Conservation (phyloP, 2,888 invertebrate genomes). For the Teinopalpus imperialis region DNA sequence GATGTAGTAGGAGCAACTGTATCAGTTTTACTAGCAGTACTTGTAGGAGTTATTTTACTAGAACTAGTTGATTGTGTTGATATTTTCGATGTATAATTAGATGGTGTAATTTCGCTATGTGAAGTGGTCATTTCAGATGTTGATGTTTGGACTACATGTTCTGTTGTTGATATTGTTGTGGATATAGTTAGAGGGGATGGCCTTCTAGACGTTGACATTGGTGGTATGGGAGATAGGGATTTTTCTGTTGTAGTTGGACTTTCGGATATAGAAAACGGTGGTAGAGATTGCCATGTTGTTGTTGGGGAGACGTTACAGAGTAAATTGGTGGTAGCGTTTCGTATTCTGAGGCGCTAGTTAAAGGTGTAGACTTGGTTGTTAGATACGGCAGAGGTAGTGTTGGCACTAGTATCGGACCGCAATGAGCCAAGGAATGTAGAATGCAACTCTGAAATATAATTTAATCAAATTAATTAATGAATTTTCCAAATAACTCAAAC, state of each 20-base stretch:
- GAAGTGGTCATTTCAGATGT: no score
- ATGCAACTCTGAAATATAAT: conserved; percentile 34
- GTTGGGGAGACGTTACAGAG: background rate
- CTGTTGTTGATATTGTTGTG: conserved; percentile 1
- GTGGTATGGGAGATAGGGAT: background rate
- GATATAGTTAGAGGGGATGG: background rate
- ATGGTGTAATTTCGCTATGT: background rate
- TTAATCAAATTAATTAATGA: background rate
- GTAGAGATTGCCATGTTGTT: background rate
- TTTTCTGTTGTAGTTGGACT: conserved; percentile 3
- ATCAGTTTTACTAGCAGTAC: background rate
- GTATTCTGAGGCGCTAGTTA: background rate
- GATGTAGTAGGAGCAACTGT: background rate
- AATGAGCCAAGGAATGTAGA: conserved; percentile 27
- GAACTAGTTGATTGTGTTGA: conserved; percentile 3
- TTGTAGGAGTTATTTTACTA: background rate
- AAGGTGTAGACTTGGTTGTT: conserved; percentile 7
- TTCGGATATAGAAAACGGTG: conserved; percentile 6
- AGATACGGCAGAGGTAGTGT: conserved; percentile 6
- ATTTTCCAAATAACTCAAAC: background rate
- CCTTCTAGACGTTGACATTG: background rate
- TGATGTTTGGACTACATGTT: no score
- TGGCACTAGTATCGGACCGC: conserved; percentile 13
- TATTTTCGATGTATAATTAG: background rate
- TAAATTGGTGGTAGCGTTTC: conserved; percentile 14